Percentiles rank a stretch among this genome's conserved stretches.
phyloP scores from a whole-genome alignment of 2,888 invertebrate genomes.

The Cerceris ruficornis region DNA sequence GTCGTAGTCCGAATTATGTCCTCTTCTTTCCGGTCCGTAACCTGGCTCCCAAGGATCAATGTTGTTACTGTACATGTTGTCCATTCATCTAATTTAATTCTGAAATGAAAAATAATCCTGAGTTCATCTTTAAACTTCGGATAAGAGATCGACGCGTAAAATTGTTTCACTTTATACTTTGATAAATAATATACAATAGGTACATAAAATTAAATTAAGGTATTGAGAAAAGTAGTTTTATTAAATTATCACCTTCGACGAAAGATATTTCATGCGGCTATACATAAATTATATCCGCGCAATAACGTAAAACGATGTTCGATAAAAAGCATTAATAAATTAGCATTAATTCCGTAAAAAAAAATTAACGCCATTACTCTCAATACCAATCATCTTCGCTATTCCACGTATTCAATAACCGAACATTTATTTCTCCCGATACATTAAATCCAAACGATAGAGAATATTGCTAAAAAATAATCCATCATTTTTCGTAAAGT shows the following conservation, averaged over 20 bases:
- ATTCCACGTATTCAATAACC: not conserved
- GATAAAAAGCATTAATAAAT: not conserved
- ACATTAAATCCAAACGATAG: no score
- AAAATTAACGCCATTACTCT: not conserved
- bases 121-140: no score
- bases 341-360: not conserved
- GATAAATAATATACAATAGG: not conserved
- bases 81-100: conserved; percentile 50
- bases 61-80: conserved; percentile 75
- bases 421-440: no score
- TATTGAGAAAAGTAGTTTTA: conserved; percentile 10
- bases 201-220: conserved; percentile 30
- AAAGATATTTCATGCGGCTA: not conserved
- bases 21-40: conserved; percentile 75
- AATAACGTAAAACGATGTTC: not conserved
- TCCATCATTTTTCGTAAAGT: not conserved
- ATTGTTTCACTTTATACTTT: no score
- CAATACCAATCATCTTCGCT: not conserved
- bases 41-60: conserved; percentile 81
- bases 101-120: conserved; percentile 37
- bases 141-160: no score
- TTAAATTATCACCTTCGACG: conserved; percentile 14
- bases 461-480: not conserved
- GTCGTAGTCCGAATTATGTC: conserved; percentile 72
- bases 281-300: not conserved